phyloP scores from a whole-genome alignment of 1,140 invertebrate genomes.

The Drosophila neocordata region DNA sequence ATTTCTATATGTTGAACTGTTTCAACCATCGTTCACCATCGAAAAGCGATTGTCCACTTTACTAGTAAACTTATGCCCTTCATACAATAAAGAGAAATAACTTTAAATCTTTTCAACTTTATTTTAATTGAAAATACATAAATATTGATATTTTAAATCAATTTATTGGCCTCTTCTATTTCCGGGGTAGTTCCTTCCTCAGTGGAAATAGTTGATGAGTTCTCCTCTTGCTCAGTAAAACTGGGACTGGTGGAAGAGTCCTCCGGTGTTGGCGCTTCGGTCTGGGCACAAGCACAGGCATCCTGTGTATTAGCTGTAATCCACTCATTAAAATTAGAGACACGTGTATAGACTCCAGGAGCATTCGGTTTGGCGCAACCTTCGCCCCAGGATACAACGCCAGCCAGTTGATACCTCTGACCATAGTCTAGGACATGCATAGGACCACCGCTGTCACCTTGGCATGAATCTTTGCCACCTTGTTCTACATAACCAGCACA shows the following conservation, averaged over 20 bases:
- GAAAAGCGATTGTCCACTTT: no score
- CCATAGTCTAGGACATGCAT: constrained; percentile 84
- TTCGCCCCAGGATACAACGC: constrained; percentile 91
- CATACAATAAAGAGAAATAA: no score
- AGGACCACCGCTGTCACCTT: constrained; percentile 89
- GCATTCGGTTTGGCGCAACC: constrained; percentile 90
- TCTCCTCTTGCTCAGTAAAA: constrained; percentile 35
- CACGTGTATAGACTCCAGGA: constrained; percentile 93
- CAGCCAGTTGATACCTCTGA: constrained; percentile 77
- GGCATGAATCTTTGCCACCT: constrained; percentile 90
- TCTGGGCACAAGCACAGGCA: constrained; percentile 86
- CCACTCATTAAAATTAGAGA: constrained; percentile 91
- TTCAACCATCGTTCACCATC: no score
- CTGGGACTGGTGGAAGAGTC: constrained; percentile 4
- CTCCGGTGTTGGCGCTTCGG: constrained; percentile 6
- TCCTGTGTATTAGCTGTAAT: constrained; percentile 87
- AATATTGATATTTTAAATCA: constrained; percentile 15
- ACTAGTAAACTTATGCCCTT: no score
- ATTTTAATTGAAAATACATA: background rate
- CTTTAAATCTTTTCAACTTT: background rate
- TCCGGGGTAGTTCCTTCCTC: constrained; percentile 24
- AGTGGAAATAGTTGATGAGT: constrained; percentile 3
- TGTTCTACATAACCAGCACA: constrained; percentile 90
- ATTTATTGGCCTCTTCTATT: constrained; percentile 42
- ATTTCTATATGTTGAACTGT: no score